Base-by-base conservation (phyloP, 1,140 invertebrate genomes). In the Augochlora pura region DNA sequence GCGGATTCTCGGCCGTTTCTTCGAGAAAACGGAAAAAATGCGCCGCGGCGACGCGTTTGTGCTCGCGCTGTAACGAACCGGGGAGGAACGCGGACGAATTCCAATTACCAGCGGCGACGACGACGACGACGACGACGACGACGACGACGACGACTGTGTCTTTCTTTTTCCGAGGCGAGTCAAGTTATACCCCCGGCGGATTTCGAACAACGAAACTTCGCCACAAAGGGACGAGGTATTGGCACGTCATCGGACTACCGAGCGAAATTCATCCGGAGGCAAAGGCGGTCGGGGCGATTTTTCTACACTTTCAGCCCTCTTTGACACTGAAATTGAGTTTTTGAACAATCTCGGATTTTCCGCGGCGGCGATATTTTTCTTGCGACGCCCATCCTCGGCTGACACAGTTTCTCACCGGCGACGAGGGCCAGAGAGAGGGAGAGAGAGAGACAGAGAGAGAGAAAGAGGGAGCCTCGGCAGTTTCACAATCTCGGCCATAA, bases 271-370 rank as follows among this genome's bases (percentile, higher is more conserved):
- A 32, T 63, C 38, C 39, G 39, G n/a, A 65, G 38, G 64, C 16
- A 52, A 52, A 52, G 49, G 49, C 49, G 49, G 49, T 21, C 16
- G 49, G 2, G 32, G 64, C 39, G 38, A 65, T 65, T 38, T 65
- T 65, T 65, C 64, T 39, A 65, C 39, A 10, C 39, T 42, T 65
- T 46, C 64, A 38, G 21, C 39, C 39, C 21, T 65, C 64, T 65
- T 65, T 65, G 64, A 65, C 64, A 65, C 64, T 46, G 64, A 65
- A 65, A 65, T 65, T 65, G 64, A 65, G 39, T 65, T 65, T 46
- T 65, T 46, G 64, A 66, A 49, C 39, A 66, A 66, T 66, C 64
- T 25, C 64, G 64, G 38, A 23, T 65, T 65, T 38, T 65, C 64
- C 64, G 21, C 32, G 21, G 63, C 39, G 32, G 63, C 63, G 63